Evolutionary conservation across 1,140 invertebrate species (phyloP).

Genomic region (Papilio helenus): DNA sequence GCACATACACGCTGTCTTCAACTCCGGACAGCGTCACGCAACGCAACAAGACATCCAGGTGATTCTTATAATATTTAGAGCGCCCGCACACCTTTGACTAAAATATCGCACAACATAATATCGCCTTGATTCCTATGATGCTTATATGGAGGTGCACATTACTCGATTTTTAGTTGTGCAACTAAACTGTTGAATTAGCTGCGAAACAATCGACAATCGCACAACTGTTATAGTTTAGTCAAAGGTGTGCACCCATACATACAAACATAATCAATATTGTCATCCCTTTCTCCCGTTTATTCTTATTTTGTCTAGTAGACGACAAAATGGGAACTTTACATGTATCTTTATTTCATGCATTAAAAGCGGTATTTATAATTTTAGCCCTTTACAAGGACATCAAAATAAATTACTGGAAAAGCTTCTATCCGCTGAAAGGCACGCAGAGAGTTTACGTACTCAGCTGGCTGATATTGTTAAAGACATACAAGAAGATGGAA

Average conservation of each 20-base stretch:
- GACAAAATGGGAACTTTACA: too few species aligned
- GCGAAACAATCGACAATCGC: too few species aligned
- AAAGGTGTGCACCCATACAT: neutral
- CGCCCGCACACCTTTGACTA: too few species aligned
- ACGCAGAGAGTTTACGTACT: slow-evolving; percentile 59
- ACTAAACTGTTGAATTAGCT: too few species aligned
- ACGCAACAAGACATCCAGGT: slow-evolving; percentile 75
- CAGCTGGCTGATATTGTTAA: slow-evolving; percentile 57
- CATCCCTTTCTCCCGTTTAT: neutral
- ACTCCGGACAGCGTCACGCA: slow-evolving; percentile 56
- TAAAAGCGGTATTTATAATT: slow-evolving; percentile 30
- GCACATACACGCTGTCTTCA: slow-evolving; percentile 68
- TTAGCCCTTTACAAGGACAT: slow-evolving; percentile 62
- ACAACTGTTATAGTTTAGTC: too few species aligned
- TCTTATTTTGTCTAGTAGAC: neutral
- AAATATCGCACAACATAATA: too few species aligned
- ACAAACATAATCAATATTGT: slow-evolving; percentile 12
- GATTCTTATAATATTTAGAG: neutral
- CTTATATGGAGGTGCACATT: too few species aligned
- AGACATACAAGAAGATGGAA: slow-evolving; percentile 57
- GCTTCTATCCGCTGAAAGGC: slow-evolving; percentile 58
- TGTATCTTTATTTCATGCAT: too few species aligned
- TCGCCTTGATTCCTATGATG: too few species aligned
- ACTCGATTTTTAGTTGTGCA: too few species aligned
- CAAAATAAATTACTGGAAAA: slow-evolving; percentile 55